Percentiles rank a stretch among this genome's conserved stretches.
Conservation (phyloP, 2,113 vertebrate genomes). For the Fregetta grallaria region DNA sequence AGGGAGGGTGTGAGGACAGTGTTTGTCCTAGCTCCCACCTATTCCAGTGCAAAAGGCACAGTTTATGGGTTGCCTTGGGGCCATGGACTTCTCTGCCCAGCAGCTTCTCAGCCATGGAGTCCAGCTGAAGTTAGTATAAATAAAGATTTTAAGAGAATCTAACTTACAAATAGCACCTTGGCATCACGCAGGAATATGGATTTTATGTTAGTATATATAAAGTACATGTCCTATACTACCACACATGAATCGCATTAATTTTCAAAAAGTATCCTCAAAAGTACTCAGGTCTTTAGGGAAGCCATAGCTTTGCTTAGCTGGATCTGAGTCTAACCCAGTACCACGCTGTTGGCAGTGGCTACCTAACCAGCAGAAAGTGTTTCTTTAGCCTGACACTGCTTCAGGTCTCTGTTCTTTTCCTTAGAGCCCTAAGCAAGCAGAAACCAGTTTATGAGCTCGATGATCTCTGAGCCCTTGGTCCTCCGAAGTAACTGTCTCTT, state of each 20-base stretch:
- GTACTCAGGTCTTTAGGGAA: background rate
- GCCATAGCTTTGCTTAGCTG: background rate
- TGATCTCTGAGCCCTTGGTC: background rate
- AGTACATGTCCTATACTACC: background rate
- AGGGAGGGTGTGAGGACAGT: background rate
- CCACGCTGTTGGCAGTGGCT: background rate
- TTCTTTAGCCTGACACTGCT: background rate
- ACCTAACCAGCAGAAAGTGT: background rate
- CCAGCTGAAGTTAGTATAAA: background rate
- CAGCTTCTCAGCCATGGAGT: background rate
- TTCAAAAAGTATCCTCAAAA: background rate
- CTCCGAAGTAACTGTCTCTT: background rate
- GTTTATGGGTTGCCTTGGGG: background rate
- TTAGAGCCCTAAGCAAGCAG: background rate
- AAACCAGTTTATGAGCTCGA: background rate
- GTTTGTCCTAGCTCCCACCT: background rate
- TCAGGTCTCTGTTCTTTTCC: background rate
- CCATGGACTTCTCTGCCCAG: background rate
- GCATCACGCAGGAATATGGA: background rate
- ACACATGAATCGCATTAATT: background rate
- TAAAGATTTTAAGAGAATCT: background rate
- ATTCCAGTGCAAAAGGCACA: background rate
- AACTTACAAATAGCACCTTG: background rate
- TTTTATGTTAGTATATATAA: background rate
- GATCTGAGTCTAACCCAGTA: background rate